Evolutionary conservation across 2,113 vertebrate species (phyloP), one percentile per base, ranked within the genome.

Genomic region (Argyrosomus japonicus): DNA sequence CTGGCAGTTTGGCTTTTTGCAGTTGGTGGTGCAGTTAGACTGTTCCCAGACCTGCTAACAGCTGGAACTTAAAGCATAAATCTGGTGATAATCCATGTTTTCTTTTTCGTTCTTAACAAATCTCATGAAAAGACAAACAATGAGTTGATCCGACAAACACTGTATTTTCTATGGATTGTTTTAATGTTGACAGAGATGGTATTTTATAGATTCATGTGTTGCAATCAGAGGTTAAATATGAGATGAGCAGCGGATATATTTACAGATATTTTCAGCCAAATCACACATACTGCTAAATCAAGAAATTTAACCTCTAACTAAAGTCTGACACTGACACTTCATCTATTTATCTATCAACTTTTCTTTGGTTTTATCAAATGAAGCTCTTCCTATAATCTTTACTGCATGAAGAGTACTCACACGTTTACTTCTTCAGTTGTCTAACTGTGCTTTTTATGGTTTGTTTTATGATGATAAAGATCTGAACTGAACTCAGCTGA

Each of bases 1-100:
- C 84, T 74, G 84, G 87, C 85, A 86, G 48, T 75, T 77, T 51
- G 79, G 78, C 81, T 91, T 87, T 87, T 82, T 88, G 60, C 82
- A 68, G 32, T 79, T 64, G 78, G 36, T 47, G 81, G 72, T 73
- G 63, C 80, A 60, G 64, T 71, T 73, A 75, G 72, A 82, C 68
- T 73, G 82, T 50, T 88, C 74, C 74, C 88, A 91, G 88, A 89
- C 32, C 82, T 75, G 65, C 79, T 11, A 32, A 53, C 32, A 47
- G 56, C 54, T 50, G 27, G 43, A 73, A 68, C 54, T 32, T 67
- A 63, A 60, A 69, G 51, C 62, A 73, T 3, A 17, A 23, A 43
- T 40, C 64, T 27, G 21, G 9, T 48, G 57, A 61, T 64, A 29
- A 60, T 60, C 14, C 60, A 3, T 54, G 48, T 18, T 70, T 84